Evolutionary conservation across 1,140 invertebrate genomes (phyloP).

Genomic region (Armadillidium nasatum): DNA sequence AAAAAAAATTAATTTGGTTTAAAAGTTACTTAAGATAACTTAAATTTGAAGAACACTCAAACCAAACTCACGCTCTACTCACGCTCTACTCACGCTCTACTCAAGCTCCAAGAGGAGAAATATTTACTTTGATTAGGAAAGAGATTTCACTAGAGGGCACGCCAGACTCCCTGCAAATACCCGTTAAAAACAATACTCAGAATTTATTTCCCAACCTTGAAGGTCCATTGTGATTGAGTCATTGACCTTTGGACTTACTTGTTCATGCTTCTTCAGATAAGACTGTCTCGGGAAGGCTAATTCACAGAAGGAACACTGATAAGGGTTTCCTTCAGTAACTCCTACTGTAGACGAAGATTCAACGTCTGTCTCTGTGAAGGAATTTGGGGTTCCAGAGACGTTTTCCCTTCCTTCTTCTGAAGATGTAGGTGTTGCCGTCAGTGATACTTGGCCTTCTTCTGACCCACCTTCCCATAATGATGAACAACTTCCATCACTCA

Average conservation of each 20-base stretch:
- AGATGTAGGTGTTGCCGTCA: neutral
- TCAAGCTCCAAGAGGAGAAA: too few relatives aligned
- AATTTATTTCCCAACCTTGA: too few relatives aligned
- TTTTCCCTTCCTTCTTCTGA: neutral
- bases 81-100: too few relatives aligned
- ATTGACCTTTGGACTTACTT: constrained; percentile 58
- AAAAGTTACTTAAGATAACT: too few relatives aligned
- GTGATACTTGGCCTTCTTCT: neutral
- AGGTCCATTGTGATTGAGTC: too few relatives aligned
- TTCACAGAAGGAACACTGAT: constrained; percentile 85
- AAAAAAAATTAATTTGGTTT: too few relatives aligned
- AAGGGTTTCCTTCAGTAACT: constrained; percentile 68
- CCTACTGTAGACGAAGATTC: constrained; percentile 49
- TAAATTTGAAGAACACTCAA: neutral
- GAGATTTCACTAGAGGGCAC: too few relatives aligned
- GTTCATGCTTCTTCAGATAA: constrained; percentile 86
- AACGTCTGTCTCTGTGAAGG: neutral
- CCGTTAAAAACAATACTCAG: too few relatives aligned
- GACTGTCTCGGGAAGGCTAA: constrained; percentile 80
- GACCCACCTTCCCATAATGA: neutral
- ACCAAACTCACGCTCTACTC: too few relatives aligned
- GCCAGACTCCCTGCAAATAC: too few relatives aligned
- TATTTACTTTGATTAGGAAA: too few relatives aligned
- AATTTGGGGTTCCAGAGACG: neutral
- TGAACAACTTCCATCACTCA: neutral